These are phyloP conservation scores for Eciton burchellii DNA, from an alignment of 1,140 invertebrate species.

Conservation along the genomic window DNA sequence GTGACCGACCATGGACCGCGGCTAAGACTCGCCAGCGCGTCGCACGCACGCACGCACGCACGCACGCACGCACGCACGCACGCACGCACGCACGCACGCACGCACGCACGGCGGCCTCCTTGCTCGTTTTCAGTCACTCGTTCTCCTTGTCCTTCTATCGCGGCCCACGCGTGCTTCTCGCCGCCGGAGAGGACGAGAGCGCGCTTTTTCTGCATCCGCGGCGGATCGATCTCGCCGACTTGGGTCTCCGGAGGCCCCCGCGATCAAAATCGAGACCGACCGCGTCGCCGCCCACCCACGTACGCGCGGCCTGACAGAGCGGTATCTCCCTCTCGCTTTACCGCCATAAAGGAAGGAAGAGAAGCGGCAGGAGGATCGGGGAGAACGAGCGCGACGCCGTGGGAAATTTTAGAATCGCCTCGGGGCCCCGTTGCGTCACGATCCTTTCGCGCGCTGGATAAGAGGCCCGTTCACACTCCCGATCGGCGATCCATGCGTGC, in stretches of 20 bases:
- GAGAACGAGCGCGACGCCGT: background rate
- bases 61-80: background rate
- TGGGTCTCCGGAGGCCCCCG: background rate
- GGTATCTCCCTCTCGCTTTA: background rate
- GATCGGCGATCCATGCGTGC: background rate
- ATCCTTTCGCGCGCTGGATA: constrained; percentile 8
- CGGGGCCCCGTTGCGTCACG: constrained; percentile 23
- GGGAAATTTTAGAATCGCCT: constrained; percentile 40
- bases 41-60: background rate
- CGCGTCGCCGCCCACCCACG: constrained; percentile 1
- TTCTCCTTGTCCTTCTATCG: constrained; percentile 66
- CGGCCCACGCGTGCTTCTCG: constrained; percentile 53
- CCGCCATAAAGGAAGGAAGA: background rate
- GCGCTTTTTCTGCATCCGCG: constrained; percentile 38
- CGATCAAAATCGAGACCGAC: constrained; percentile 29
- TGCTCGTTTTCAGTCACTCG: constrained; percentile 60
- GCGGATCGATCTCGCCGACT: constrained; percentile 19
- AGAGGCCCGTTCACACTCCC: background rate
- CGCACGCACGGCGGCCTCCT: constrained; percentile 32
- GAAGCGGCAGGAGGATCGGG: background rate
- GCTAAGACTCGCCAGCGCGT: constrained; percentile 5
- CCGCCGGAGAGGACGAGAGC: constrained; percentile 16
- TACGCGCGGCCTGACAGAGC: background rate
- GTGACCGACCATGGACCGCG: constrained; percentile 59
- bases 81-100: background rate